These are phyloP conservation scores for Eurytoma californica DNA, from an alignment of 2,888 invertebrate species.

Conservation along the genomic window DNA sequence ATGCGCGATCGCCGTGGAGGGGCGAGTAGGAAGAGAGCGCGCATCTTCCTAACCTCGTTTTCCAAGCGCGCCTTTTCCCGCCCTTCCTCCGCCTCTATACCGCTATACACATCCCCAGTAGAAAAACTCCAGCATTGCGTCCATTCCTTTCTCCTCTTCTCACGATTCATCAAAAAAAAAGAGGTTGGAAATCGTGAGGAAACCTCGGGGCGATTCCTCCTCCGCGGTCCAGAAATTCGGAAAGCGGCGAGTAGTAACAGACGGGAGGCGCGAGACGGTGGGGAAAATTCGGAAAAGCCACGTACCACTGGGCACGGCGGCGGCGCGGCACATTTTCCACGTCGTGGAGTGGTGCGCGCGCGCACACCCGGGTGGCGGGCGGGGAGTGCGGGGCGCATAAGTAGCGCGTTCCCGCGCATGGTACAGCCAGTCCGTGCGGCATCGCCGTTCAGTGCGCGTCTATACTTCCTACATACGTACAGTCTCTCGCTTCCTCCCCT, in stretches of 20 bases:
- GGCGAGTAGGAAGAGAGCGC: slow-evolving; percentile 26
- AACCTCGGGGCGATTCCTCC: neutral
- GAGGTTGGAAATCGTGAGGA: neutral
- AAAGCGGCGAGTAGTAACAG: neutral
- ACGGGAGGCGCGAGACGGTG: neutral
- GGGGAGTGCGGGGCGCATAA: slow-evolving; percentile 70
- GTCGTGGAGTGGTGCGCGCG: slow-evolving; percentile 56
- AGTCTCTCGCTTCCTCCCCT: neutral
- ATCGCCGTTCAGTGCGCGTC: slow-evolving; percentile 62
- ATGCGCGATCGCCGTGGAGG: neutral
- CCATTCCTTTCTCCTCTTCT: neutral
- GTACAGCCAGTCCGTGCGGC: slow-evolving; percentile 68
- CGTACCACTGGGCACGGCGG: neutral
- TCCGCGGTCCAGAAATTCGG: neutral
- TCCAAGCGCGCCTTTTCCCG: slow-evolving; percentile 27
- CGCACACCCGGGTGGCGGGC: neutral
- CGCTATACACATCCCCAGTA: neutral
- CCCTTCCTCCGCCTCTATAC: slow-evolving; percentile 17
- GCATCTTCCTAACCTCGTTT: slow-evolving; percentile 53
- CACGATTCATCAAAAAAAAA: neutral
- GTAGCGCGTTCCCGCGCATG: slow-evolving; percentile 68
- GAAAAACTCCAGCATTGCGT: neutral
- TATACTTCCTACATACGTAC: neutral
- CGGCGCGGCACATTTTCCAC: slow-evolving; percentile 24
- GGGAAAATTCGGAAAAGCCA: slow-evolving; percentile 41